Evolutionary conservation across 2,797 vertebrate genomes (phyloP).

Genomic region (Tolypeutes matacus): DNA sequence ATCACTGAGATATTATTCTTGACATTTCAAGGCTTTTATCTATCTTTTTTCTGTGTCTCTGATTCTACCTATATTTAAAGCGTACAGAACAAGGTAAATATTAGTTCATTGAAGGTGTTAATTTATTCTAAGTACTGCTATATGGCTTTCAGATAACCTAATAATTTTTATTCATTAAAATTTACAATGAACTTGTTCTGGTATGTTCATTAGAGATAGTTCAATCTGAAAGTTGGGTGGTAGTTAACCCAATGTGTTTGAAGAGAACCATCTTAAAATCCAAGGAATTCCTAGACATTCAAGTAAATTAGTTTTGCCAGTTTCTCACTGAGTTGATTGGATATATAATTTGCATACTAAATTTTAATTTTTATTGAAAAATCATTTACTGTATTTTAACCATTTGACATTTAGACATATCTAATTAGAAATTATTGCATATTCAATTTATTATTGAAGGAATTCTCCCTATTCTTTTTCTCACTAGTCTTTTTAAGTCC

Average conservation of each 20-base stretch:
- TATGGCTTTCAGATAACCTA: constrained; percentile 36
- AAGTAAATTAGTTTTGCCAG: not conserved
- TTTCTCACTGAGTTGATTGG: not conserved
- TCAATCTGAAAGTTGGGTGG: not conserved
- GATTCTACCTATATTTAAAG: not conserved
- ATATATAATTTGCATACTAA: not conserved
- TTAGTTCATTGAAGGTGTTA: not conserved
- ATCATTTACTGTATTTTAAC: constrained; percentile 18
- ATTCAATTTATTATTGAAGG: not conserved
- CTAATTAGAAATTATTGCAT: not conserved
- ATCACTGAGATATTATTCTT: not conserved
- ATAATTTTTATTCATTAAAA: constrained; percentile 54
- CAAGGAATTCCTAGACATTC: not conserved
- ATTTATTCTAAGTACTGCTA: not conserved
- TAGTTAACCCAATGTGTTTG: not conserved
- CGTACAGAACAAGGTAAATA: constrained; percentile 31
- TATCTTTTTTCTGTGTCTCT: not conserved
- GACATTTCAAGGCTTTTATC: not conserved
- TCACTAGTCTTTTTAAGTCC: not conserved
- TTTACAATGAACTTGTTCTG: not conserved
- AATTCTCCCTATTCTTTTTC: not conserved
- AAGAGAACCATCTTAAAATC: not conserved
- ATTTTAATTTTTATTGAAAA: constrained; percentile 38
- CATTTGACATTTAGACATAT: constrained; percentile 8
- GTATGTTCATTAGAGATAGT: not conserved